Evolutionary conservation across 1,140 invertebrate genomes (phyloP), one percentile per base, ranked within the genome.

Genomic region (Eumaeus atala): DNA sequence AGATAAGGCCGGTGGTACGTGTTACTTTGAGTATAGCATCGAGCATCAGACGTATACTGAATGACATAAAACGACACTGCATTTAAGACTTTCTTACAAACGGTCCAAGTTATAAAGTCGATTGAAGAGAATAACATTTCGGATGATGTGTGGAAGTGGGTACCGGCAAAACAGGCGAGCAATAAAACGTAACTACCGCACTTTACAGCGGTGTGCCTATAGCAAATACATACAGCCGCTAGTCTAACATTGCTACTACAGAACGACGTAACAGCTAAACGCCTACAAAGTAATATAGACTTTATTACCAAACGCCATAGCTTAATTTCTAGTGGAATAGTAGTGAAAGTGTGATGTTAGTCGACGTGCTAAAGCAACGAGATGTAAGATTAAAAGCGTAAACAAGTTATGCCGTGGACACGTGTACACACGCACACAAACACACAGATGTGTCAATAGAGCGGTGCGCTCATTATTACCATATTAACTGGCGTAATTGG

Each of bases 361-460:
- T 9, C 14, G 1, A 9, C 33, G 9, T 38, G 54, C 18, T 54
- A 50, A 54, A 50, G 63, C 62, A 66, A 68, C 65, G 51, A 55
- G 64, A 64, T 71, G 65, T 59, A 60, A 68, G 63, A 71, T 71
- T 66, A 28, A 66, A 53, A 66, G 58, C 57, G 66, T 66, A 71
- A 71, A 71, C 69, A 71, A 68, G 63, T 59, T 50, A 51, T 57
- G 21, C 21, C 21, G 58, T 58, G 54, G 62, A 70, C 62, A 64
- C 64, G 58, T 64, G 64, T 68, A 61, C 1, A 40, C 38, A 44
- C 40, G 9, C 40, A 16, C 5, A 16, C 12, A 14, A 5, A 16
- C 5, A 14, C 12, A 44, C 12, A 44, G 14, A 44, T 14, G 17
- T 16, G 16, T 6, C 14, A 14, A 44, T 16, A 17, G 14, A 1